Conservation (phyloP, 1,140 invertebrate genomes). For the Ectropis grisescens region DNA sequence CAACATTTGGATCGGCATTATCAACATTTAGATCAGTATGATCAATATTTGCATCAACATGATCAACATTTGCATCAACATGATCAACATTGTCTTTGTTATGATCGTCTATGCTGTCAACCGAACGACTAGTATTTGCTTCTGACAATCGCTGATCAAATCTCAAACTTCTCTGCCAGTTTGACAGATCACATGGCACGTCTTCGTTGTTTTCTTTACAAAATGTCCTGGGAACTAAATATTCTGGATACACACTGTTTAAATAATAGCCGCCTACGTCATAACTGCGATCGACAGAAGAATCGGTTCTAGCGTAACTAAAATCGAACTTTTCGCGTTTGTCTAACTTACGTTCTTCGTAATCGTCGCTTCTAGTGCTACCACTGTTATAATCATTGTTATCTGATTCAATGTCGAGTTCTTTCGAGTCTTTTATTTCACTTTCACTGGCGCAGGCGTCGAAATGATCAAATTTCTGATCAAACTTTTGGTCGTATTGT, state of each 20-base stretch:
- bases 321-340: too few species aligned
- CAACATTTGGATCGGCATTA: constrained; percentile 13
- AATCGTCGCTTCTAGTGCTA: too few species aligned
- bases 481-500: too few species aligned
- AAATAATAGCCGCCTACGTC: constrained; percentile 12
- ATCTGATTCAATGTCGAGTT: constrained; percentile 2
- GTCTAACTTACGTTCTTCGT: too few species aligned
- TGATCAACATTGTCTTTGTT: too few species aligned
- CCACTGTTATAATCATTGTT: too few species aligned
- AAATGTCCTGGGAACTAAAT: constrained; percentile 6
- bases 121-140: too few species aligned
- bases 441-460: constrained; percentile 6
- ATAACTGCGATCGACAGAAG: too few species aligned
- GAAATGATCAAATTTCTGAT: too few species aligned
- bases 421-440: constrained; percentile 10
- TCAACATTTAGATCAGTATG: constrained; percentile 23
- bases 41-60: constrained; percentile 33
- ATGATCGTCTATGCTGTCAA: too few species aligned
- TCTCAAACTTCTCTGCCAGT: constrained; percentile 37
- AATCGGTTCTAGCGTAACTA: too few species aligned
- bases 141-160: too few species aligned
- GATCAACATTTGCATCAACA: constrained; percentile 32
- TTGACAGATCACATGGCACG: constrained; percentile 45
- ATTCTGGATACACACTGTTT: constrained; percentile 13
- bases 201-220: constrained; percentile 24